Base-by-base conservation (phyloP, 37 sponge, comb jelly and placozoan species). In the Ianthella basta region DNA sequence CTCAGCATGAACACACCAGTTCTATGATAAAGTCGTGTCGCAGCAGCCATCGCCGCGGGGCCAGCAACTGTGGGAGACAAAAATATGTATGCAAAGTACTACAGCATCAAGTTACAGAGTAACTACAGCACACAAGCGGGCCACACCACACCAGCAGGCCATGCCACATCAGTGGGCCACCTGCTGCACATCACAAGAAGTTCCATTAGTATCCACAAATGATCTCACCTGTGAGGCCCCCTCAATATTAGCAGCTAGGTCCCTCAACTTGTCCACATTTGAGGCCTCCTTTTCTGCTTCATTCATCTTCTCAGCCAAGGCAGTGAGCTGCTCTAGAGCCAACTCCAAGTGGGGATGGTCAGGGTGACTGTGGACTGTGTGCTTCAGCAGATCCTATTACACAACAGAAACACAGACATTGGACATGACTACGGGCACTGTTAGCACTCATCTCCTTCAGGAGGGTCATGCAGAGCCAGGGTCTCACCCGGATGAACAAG, bases 301-400 rank as follows among this genome's bases (percentile, higher is more conserved):
- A 56, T 96, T 91, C 84, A 96, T 90, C 39, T 78, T 60, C 67
- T 91, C 93, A 10, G 89, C 96, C 68, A 96, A 79, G 36, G 81
- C 66, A 0, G 87, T 88, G 38, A 96, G 81, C 55, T 90, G 91
- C 19, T 59, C 89, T 12, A 93, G 85, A 18, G 96, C 96, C 64
- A 82, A 80, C 67, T 88, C 80, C 25, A 96, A 79, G 41, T 73
- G 89, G 75, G 74, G 65, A 72, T 93, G 88, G 82, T 96, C 96
- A 55, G 91, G 91, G 60, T 96, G 96, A 59, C 40, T 35, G 33
- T 55, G 54, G 18, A 82, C 36, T 14, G 94, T 93, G 85, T 96
- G 89, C 83, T 96, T 96, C 56, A 96, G 79, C 79, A 96, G 67
- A 74, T 96, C 96, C 85, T 86, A 73, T 36, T n/a, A 72, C 83